phyloP scores from a whole-genome alignment of 1,140 invertebrate genomes.

The Limonius californicus region DNA sequence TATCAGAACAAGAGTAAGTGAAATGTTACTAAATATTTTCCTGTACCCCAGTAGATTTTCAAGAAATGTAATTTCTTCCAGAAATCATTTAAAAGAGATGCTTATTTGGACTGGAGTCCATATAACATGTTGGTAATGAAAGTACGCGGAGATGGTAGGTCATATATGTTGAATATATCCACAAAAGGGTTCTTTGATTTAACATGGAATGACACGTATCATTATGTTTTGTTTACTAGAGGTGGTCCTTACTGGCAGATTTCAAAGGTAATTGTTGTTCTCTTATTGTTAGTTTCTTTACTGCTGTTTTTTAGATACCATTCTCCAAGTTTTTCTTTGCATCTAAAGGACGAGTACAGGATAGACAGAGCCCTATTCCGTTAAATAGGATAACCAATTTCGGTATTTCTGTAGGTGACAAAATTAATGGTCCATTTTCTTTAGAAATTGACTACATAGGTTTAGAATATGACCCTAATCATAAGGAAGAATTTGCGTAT shows the following conservation, averaged over 20 bases:
- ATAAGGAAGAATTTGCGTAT: slow-evolving; percentile 83
- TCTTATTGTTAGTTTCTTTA: neutral
- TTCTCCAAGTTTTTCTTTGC: slow-evolving; percentile 90
- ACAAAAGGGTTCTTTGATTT: slow-evolving; percentile 71
- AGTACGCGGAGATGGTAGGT: slow-evolving; percentile 86
- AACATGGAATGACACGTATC: slow-evolving; percentile 78
- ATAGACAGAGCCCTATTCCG: slow-evolving; percentile 65
- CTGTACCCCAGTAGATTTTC: neutral
- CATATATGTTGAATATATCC: slow-evolving; percentile 76
- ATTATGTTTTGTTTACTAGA: slow-evolving; percentile 81
- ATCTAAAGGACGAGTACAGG: slow-evolving; percentile 83
- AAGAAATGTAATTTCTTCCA: slow-evolving; percentile 46
- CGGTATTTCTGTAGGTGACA: slow-evolving; percentile 78
- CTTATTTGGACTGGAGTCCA: slow-evolving; percentile 65
- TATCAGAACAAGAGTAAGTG: slow-evolving; percentile 56
- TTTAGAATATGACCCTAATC: slow-evolving; percentile 68
- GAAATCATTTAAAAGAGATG: slow-evolving; percentile 79
- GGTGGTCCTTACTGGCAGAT: slow-evolving; percentile 97
- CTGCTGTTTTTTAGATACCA: slow-evolving; percentile 70
- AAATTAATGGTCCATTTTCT: slow-evolving; percentile 75
- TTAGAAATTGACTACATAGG: slow-evolving; percentile 95
- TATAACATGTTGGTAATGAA: slow-evolving; percentile 84
- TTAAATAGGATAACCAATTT: slow-evolving; percentile 63
- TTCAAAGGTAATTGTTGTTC: slow-evolving; percentile 61
- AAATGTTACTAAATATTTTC: no score